These are phyloP conservation scores for Cyclina sinensis DNA, from an alignment of 1,140 invertebrate species.

Conservation along the genomic window DNA sequence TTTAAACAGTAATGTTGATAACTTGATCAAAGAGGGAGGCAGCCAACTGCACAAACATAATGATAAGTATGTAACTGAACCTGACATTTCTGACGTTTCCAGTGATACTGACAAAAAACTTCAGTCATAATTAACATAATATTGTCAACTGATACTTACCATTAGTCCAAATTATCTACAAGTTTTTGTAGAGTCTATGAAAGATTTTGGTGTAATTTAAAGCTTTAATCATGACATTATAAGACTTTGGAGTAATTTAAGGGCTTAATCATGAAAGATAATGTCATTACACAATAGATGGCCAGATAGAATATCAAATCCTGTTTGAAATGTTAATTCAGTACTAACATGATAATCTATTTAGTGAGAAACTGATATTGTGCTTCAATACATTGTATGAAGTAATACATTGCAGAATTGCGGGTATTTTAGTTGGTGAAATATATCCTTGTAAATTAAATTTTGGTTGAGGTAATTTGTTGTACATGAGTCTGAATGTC, in stretches of 20 bases:
- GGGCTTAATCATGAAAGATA: slow-evolving; percentile 2
- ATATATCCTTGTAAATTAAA: too few species aligned
- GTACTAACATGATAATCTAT: neutral
- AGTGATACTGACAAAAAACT: neutral
- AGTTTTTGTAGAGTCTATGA: neutral
- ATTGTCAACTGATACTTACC: neutral
- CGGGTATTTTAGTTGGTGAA: too few species aligned
- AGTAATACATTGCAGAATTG: too few species aligned
- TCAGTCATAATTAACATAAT: neutral
- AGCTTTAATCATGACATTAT: slow-evolving; percentile 9
- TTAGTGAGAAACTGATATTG: neutral
- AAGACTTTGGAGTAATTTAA: too few species aligned
- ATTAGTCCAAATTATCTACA: neutral
- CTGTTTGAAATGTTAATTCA: neutral
- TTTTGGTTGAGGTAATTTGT: too few species aligned
- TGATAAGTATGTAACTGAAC: neutral
- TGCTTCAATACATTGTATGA: too few species aligned
- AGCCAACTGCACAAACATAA: neutral
- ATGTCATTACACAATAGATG: slow-evolving; percentile 1
- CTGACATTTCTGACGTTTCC: neutral
- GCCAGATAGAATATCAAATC: neutral
- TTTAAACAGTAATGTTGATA: too few species aligned
- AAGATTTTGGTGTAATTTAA: slow-evolving; percentile 14
- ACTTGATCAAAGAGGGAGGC: too few species aligned
- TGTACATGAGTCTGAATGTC: too few species aligned